Evolutionary conservation across 2,113 vertebrate species (phyloP).

Genomic region (Lynx canadensis): DNA sequence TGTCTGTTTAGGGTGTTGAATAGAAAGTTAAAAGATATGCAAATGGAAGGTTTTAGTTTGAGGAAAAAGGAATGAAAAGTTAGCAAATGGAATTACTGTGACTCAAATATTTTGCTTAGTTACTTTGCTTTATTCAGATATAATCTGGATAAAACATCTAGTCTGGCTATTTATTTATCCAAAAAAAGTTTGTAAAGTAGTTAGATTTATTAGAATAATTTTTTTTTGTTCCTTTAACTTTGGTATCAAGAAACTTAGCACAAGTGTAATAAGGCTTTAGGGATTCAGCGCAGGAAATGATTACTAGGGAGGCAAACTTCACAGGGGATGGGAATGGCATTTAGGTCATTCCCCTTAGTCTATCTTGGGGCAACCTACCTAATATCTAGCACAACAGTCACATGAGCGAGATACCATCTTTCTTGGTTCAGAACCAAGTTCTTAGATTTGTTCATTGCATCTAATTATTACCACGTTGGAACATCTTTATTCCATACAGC

Average conservation of each 20-base stretch:
- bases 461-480: background rate
- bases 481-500: background rate
- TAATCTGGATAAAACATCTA: background rate
- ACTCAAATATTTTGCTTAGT: background rate
- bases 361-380: background rate
- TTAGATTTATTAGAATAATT: background rate
- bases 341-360: background rate
- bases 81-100: background rate
- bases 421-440: background rate
- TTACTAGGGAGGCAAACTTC: background rate
- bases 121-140: background rate
- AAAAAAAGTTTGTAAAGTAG: background rate
- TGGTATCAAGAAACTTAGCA: background rate
- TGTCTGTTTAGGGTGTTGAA: background rate
- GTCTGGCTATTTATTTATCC: background rate
- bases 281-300: background rate
- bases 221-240: background rate
- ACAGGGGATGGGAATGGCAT: background rate
- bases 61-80: conserved; percentile 27
- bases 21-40: background rate
- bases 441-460: background rate
- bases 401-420: background rate
- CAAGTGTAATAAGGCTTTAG: background rate
- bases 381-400: background rate
- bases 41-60: background rate